Conservation (phyloP, 2,113 vertebrate species). For the Tapirus terrestris region DNA sequence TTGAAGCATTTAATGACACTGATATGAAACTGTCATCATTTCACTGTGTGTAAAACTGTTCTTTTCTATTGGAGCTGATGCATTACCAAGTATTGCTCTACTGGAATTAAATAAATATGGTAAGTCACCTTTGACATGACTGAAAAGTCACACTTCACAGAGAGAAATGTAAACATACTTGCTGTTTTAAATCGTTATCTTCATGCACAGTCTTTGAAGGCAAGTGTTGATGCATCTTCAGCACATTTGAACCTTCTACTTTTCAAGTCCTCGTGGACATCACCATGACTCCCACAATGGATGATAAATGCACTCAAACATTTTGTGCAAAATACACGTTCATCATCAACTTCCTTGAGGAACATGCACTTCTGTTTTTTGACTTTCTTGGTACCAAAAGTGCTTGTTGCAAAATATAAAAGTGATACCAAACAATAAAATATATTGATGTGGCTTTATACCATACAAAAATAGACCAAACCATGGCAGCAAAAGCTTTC, state of each 20-base stretch:
- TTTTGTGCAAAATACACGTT: background rate
- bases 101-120: background rate
- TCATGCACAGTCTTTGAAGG: background rate
- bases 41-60: background rate
- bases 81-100: background rate
- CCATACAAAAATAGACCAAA: background rate
- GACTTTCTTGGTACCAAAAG: background rate
- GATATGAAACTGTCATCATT: background rate
- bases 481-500: background rate
- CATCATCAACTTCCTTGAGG: background rate
- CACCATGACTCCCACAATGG: background rate
- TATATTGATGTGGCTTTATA: background rate
- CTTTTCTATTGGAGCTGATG: background rate
- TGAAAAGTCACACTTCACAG: background rate
- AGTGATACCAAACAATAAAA: background rate
- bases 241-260: background rate
- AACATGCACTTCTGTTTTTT: background rate
- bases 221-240: background rate
- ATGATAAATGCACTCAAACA: background rate
- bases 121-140: background rate
- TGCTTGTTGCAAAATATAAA: background rate
- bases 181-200: background rate
- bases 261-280: background rate
- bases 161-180: background rate
- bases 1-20: background rate